Conservation (phyloP, 35 echinoderm and acorn worm species). For the Ptychodera flava region DNA sequence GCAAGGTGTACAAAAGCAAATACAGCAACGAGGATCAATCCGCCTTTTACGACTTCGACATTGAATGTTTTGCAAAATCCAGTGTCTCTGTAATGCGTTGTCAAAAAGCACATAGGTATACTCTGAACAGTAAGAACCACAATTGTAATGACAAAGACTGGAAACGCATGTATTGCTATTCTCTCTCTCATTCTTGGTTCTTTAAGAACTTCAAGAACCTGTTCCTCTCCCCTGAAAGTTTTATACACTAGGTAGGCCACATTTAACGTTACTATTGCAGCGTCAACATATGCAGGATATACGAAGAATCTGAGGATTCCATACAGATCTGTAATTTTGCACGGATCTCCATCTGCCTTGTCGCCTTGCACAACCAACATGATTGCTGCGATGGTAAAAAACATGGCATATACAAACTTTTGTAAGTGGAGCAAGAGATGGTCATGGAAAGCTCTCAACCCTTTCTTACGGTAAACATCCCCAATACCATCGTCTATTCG, state of each 20-base stretch:
- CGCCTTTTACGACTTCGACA: not conserved
- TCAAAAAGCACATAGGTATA: constrained; percentile 2
- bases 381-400: not conserved
- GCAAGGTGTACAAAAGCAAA: not conserved
- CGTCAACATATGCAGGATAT: not conserved
- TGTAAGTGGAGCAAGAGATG: not conserved
- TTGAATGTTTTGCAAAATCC: not conserved
- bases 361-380: not conserved
- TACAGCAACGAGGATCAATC: not conserved
- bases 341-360: not conserved
- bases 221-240: not conserved
- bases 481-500: not conserved
- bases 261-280: not conserved
- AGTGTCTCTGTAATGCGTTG: not conserved
- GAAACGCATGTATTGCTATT: not conserved
- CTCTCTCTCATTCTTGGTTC: not conserved
- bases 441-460: not conserved
- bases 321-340: not conserved
- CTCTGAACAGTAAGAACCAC: not conserved
- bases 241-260: not conserved
- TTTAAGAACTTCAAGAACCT: not conserved
- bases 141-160: not conserved
- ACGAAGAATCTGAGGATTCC: not conserved
- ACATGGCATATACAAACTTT: not conserved
- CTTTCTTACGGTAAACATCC: not conserved